Base-by-base conservation (phyloP, 2,888 invertebrate genomes). In the Conchocele bisecta region DNA sequence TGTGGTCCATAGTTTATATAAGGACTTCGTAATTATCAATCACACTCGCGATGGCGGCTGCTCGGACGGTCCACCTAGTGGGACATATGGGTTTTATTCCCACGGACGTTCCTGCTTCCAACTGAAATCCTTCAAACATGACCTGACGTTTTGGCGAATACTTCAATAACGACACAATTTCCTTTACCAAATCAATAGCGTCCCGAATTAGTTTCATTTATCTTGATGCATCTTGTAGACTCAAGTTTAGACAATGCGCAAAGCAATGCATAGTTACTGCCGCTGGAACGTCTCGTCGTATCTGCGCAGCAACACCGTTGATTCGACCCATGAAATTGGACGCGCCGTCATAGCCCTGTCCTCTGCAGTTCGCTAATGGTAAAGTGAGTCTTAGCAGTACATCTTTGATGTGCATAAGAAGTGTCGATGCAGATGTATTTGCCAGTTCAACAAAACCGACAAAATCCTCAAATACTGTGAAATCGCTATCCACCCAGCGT, bases 261-360 rank as follows among this genome's bases (percentile, higher is more conserved):
- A 61, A 42, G 39, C 75, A 75, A 37, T 75, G 66, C 29, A 66
- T 61, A 24, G 39, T 22, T n/a, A 71, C 13, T 6, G 75, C 75
- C 6, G 37, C 22, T 4, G 60, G 61, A 13, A 42, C 24, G 20
- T 46, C 28, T 20, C 71, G 46, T 33, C 57, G 57, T 35, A 70
- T 66, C 24, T 33, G 20, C 48, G 24, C 66, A 3, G 70, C 71
- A 17, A 72, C 71, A 17, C 63, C 71, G 46, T 26, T 53, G 37
- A 67, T 26, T 28, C 53, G 44, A 17, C 68, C 60, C 20, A 28
- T 42, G 48, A 74, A 58, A 13, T 29, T 33, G 35, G 31, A 31
- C 24, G 68, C 59, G 17, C 65, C 68, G 37, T 73, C 72, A 31
- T 75, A 73, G n/a, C 56, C 53, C 35, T 75, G 75, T 31, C 72